phyloP scores from a whole-genome alignment of 2,797 vertebrate genomes.

The Gephyroberyx darwinii region DNA sequence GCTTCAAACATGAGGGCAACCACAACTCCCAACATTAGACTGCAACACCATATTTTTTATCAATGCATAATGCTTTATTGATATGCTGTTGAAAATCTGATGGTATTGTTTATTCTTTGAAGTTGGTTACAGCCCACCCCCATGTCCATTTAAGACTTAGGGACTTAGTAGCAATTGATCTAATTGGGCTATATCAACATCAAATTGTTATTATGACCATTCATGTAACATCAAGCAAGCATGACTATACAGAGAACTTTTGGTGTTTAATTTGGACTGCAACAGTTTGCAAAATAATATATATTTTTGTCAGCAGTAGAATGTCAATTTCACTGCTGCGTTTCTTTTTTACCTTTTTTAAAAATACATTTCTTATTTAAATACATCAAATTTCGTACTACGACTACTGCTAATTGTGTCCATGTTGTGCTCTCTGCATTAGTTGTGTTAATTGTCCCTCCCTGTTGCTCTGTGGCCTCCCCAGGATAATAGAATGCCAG shows the following conservation, averaged over 20 bases:
- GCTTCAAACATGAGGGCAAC: constrained; percentile 49
- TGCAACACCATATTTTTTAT: background rate
- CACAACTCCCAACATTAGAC: constrained; percentile 14
- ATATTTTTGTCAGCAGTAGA: no score
- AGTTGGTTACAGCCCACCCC: no score
- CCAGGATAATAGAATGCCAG: constrained; percentile 94
- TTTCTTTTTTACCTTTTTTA: no score
- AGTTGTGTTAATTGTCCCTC: background rate
- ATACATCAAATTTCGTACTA: no score
- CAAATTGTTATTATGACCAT: no score
- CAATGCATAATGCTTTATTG: background rate
- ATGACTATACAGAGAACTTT: no score
- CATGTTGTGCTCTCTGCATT: background rate
- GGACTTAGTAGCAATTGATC: background rate
- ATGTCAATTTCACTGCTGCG: no score
- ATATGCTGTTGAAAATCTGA: background rate
- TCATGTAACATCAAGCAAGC: no score
- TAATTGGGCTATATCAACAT: no score
- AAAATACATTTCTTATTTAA: no score
- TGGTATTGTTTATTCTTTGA: background rate
- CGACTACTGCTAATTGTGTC: background rate
- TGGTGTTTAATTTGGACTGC: no score
- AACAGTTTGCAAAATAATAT: no score
- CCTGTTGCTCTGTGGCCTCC: constrained; percentile 18
- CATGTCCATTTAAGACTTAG: background rate